Evolutionary conservation across 2,797 vertebrate genomes (phyloP), one percentile per base, ranked within the genome.

Genomic region (Avahi laniger): DNA sequence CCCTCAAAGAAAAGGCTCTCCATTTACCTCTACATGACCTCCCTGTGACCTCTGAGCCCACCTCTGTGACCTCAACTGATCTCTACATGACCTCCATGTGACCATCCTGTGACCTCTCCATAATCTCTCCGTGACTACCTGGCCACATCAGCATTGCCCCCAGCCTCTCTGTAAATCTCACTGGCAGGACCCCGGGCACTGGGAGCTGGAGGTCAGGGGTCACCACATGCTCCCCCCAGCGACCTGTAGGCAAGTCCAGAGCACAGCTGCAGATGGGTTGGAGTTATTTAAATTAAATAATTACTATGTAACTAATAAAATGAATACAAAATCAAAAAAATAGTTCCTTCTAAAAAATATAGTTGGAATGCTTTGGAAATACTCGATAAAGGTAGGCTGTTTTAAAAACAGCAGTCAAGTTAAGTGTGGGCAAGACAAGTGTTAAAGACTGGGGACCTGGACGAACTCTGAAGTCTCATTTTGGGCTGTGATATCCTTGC

Each of bases 131-230:
- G n/a, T 7, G 10, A n/a, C n/a, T 52, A n/a, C 30, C 57, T 7
- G 10, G 35, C 18, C 12, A 28, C 2, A 46, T 78, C 35, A 70
- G 46, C 22, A 13, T 14, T 15, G 1, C 17, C 24, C 26, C 50
- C 26, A 38, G 9, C 14, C 15, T 41, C 67, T 50, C 61, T 20
- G 2, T 50, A 46, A 78, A 28, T 30, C 48, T 59, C 28, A 59
- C 24, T 9, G 14, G 50, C 1, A 2, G 54, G 5, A 5, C 30
- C 14, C 1, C 0, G 54, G 46, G 14, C n/a, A 24, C 18, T 35
- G 43, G 14, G 5, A 52, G 57, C 63, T 50, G 59, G 6, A 41
- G 57, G 20, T 41, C 52, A 54, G 6, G 14, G 15, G 9, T 12
- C 1, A 26, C 41, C 57, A 46, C 5, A 4, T 28, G 33, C 57